Conservation (phyloP, 1,140 invertebrate species). For the Calycopis cecrops region DNA sequence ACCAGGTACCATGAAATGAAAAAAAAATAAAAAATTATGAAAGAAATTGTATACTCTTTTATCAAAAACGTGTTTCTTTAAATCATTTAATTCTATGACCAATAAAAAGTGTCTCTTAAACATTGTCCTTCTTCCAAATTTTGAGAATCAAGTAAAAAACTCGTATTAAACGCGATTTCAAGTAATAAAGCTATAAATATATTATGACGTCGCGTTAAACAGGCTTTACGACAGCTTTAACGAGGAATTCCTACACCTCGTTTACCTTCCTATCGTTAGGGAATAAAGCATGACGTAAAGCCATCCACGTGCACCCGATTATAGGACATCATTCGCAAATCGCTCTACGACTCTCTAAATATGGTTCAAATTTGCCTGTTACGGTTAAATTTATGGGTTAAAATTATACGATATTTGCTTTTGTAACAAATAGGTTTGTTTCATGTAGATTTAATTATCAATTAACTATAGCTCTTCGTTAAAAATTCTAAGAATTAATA, state of each 20-base stretch:
- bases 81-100: too few species aligned
- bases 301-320: background rate
- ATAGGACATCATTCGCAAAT: background rate
- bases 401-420: background rate
- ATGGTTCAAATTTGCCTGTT: background rate
- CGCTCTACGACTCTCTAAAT: background rate
- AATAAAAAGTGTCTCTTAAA: too few species aligned
- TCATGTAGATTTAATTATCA: background rate
- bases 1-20: too few species aligned
- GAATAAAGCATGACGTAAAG: conserved; percentile 5
- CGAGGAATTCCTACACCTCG: conserved; percentile 3
- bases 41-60: too few species aligned
- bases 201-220: conserved; percentile 7
- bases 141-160: background rate
- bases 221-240: conserved; percentile 3
- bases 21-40: too few species aligned
- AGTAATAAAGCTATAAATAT: conserved; percentile 4
- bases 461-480: background rate
- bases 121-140: background rate
- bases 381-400: background rate
- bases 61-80: too few species aligned
- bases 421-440: conserved; percentile 5
- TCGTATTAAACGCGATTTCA: background rate
- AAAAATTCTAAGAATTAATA: too few species aligned
- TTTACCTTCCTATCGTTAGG: conserved; percentile 7